Evolutionary conservation across 2,113 vertebrate genomes (phyloP), one percentile per base, ranked within the genome.

Genomic region (Melanostigma gelatinosum): DNA sequence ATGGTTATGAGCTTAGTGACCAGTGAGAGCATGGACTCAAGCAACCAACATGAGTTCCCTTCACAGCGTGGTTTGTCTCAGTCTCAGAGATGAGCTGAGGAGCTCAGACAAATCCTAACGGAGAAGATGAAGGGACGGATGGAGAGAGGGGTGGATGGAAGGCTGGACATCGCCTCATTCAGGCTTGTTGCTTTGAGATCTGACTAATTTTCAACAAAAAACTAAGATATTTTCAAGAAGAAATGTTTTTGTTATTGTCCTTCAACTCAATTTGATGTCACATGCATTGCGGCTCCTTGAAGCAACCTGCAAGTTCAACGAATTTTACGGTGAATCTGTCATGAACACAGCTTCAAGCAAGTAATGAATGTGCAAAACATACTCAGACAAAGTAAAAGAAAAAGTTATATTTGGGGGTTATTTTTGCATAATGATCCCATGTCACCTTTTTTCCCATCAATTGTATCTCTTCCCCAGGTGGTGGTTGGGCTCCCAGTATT

Each of bases 401-500:
- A 48, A 42, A 2, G 8, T 42, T 42, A 42, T 11, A 42, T 42
- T 48, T 46, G 50, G 20, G 3, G 52, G 52, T 11, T 11, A 4
- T 3, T 29, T 48, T 48, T 15, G 46, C 18, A 62, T 36, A 36
- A 62, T 38, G n/a, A 38, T 64, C 22, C 38, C n/a, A 24, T 7
- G 9, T 24, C 22, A 42, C 36, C 12, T 42, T 42, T 40, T 24
- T 27, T 29, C 6, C 8, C 8, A 36, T 55, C 1, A 32, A 3
- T 77, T 60, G 0, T 46, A 1, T 13, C 67, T 54, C 36, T 44
- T 65, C 27, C 38, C 4, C 76, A 93, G 55, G 0, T 0, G 64
- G 7, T 9, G 1, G 70, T 2, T 0, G 0, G 0, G 16, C 55
- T 1, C 96, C 96, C 0, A 0, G 0, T 4, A 94, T 97, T 18